Percentiles rank a stretch among this genome's conserved stretches.
These are phyloP conservation scores for Neodontobutis hainanensis DNA, from an alignment of 2,113 vertebrate genomes.

Conservation along the genomic window DNA sequence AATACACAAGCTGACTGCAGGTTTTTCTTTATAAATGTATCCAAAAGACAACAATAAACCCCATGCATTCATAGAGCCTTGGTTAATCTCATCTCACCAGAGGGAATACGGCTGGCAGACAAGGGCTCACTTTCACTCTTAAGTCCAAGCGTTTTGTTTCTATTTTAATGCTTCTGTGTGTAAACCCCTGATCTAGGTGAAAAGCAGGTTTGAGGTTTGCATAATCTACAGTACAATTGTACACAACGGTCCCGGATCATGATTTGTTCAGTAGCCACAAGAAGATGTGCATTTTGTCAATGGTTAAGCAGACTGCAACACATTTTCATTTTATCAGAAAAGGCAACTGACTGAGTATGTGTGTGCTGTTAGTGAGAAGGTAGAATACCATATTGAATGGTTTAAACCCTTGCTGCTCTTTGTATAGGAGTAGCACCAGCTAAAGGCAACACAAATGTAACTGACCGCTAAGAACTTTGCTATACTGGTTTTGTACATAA, in stretches of 20 bases:
- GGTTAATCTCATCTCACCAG: slow-evolving; percentile 68
- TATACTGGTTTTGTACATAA: too few relatives aligned
- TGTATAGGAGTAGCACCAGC: too few relatives aligned
- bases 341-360: too few relatives aligned
- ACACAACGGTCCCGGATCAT: not conserved
- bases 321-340: too few relatives aligned
- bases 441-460: too few relatives aligned
- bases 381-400: too few relatives aligned
- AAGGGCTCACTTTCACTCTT: slow-evolving; percentile 53
- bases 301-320: too few relatives aligned
- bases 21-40: slow-evolving; percentile 12
- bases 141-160: slow-evolving; percentile 24
- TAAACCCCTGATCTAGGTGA: slow-evolving; percentile 41
- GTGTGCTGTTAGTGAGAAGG: too few relatives aligned
- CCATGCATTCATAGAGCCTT: slow-evolving; percentile 20
- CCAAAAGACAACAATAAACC: slow-evolving; percentile 43
- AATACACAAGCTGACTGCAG: not conserved
- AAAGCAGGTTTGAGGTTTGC: slow-evolving; percentile 41
- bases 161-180: not conserved
- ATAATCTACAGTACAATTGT: slow-evolving; percentile 29
- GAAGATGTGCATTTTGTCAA: too few relatives aligned
- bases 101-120: slow-evolving; percentile 64
- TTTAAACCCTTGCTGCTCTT: too few relatives aligned
- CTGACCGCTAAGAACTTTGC: too few relatives aligned
- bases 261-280: too few relatives aligned